Percentiles rank a stretch among this genome's conserved stretches.
Evolutionary conservation across 2,888 invertebrate species (phyloP).

Genomic region (Leucophenga montana): DNA sequence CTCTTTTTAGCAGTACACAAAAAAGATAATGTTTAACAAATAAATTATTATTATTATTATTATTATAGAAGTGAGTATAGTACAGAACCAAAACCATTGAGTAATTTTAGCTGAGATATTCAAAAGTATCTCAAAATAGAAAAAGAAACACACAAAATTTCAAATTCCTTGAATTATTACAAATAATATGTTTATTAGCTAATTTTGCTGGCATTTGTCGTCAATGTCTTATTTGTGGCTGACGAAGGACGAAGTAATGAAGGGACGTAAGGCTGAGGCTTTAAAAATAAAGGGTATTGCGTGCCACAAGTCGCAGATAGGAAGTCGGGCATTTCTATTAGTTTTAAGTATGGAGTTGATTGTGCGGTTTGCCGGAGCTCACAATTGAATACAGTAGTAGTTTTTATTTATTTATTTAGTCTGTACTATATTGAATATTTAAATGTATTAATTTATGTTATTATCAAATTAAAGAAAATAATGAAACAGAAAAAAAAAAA

Average conservation of each 20-base stretch:
- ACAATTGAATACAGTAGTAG: constrained; percentile 57
- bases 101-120: constrained; percentile 29
- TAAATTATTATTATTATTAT: constrained; percentile 24
- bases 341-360: too few species aligned
- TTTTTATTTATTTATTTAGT: constrained; percentile 67
- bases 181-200: constrained; percentile 13
- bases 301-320: neutral
- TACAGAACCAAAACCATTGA: constrained; percentile 20
- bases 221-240: neutral
- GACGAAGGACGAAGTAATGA: neutral
- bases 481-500: constrained; percentile 31
- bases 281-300: neutral
- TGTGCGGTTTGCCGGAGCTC: too few species aligned
- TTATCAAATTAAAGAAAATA: constrained; percentile 41
- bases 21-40: too few species aligned
- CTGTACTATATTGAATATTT: constrained; percentile 64
- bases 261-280: neutral
- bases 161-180: neutral
- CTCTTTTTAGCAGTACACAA: constrained; percentile 8
- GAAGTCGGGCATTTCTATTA: neutral
- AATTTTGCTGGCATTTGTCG: constrained; percentile 22
- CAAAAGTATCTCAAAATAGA: constrained; percentile 7
- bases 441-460: constrained; percentile 60
- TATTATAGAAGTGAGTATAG: constrained; percentile 35
- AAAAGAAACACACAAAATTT: constrained; percentile 27